Percentiles rank a stretch among this genome's conserved stretches.
Conservation (phyloP, 2,797 vertebrate species). For the Syndactyla subalaris region DNA sequence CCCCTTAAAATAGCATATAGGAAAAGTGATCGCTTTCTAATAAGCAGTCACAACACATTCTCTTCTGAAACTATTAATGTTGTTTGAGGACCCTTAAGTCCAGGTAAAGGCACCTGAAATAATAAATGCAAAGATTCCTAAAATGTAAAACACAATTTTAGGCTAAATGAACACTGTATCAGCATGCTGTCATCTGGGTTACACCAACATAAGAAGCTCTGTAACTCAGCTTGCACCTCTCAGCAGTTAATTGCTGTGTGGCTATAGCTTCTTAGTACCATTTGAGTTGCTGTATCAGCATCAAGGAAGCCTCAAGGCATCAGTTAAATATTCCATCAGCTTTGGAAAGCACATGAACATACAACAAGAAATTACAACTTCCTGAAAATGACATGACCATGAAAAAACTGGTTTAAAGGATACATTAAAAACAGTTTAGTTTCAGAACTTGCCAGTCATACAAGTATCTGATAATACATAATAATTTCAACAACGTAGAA, state of each 20-base stretch:
- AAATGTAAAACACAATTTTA: not conserved
- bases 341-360: not conserved
- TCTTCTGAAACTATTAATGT: not conserved
- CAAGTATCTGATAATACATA: not conserved
- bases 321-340: not conserved
- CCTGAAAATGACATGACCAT: not conserved
- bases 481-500: not conserved
- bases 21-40: not conserved
- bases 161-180: not conserved
- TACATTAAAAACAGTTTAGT: not conserved
- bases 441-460: not conserved
- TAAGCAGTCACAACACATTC: not conserved
- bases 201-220: not conserved
- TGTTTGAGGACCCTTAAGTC: not conserved
- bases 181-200: not conserved
- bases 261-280: not conserved
- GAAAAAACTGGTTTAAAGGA: not conserved
- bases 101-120: not conserved
- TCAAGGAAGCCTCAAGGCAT: not conserved
- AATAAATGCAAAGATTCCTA: not conserved
- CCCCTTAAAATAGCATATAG: not conserved
- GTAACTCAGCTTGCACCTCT: not conserved
- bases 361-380: not conserved
- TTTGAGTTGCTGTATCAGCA: not conserved
- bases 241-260: not conserved